Evolutionary conservation across 1,140 invertebrate species (phyloP).

Genomic region (Sitophilus oryzae): DNA sequence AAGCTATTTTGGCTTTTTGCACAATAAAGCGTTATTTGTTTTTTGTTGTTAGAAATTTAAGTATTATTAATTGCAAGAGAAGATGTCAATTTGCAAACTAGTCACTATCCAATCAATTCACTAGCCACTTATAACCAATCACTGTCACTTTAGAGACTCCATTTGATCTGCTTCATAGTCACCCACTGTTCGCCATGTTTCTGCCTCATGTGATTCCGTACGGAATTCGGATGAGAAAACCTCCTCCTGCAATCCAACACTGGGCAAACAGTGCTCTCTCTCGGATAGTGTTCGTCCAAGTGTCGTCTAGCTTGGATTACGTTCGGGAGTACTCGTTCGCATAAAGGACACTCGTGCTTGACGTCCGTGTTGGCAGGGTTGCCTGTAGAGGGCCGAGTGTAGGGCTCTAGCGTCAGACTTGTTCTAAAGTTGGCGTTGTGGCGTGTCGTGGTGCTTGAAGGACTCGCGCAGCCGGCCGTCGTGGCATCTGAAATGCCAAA

Average conservation of each 20-base stretch:
- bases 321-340: conserved; percentile 56
- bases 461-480: conserved; percentile 11
- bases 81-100: too few relatives aligned
- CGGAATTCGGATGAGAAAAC: conserved; percentile 75
- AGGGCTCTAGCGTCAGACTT: not conserved
- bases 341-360: conserved; percentile 63
- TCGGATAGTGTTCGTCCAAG: conserved; percentile 72
- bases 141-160: conserved; percentile 48
- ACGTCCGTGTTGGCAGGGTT: conserved; percentile 22
- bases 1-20: too few relatives aligned
- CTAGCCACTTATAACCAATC: too few relatives aligned
- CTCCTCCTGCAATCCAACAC: conserved; percentile 64
- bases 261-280: conserved; percentile 72
- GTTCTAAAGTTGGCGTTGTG: conserved; percentile 11
- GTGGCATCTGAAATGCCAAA: conserved; percentile 47
- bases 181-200: conserved; percentile 74
- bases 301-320: conserved; percentile 63
- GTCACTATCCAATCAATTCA: too few relatives aligned
- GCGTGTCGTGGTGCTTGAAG: too few relatives aligned
- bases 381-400: not conserved
- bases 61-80: too few relatives aligned
- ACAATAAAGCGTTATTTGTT: too few relatives aligned
- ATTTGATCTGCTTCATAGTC: conserved; percentile 73
- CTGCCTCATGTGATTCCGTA: conserved; percentile 75
- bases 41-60: too few relatives aligned